phyloP scores from a whole-genome alignment of 2,888 invertebrate genomes.

The Cybosia mesomella region DNA sequence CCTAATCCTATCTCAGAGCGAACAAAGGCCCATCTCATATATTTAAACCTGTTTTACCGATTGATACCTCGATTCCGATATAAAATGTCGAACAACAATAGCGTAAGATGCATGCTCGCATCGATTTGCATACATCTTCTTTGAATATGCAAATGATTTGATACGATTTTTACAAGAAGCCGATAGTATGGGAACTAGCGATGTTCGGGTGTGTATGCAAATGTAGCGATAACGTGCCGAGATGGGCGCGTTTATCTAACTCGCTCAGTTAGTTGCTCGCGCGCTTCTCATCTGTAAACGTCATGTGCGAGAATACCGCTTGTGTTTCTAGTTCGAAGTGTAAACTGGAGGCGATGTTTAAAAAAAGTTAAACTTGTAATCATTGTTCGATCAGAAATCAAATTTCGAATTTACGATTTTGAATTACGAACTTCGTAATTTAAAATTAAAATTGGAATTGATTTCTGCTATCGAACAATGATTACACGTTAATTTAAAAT shows the following conservation, averaged over 20 bases:
- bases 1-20: conserved; percentile 77
- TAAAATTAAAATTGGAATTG: conserved; percentile 21
- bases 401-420: conserved; percentile 16
- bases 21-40: conserved; percentile 74
- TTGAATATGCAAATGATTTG: conserved; percentile 80
- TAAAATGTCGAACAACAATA: conserved; percentile 75
- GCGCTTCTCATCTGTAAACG: conserved; percentile 78
- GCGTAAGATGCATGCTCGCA: conserved; percentile 65
- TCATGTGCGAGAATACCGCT: conserved; percentile 60
- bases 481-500: conserved; percentile 37
- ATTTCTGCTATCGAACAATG: conserved; percentile 38
- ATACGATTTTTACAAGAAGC: conserved; percentile 69
- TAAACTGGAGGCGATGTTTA: conserved; percentile 42
- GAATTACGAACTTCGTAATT: conserved; percentile 17
- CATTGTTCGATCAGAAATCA: conserved; percentile 38
- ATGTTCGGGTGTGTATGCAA: conserved; percentile 75
- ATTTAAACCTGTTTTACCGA: conserved; percentile 84
- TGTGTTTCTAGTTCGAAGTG: conserved; percentile 53
- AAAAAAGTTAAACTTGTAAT: conserved; percentile 38
- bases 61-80: conserved; percentile 81
- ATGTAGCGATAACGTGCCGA: conserved; percentile 79
- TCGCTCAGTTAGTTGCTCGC: conserved; percentile 78
- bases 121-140: conserved; percentile 83
- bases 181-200: conserved; percentile 72
- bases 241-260: conserved; percentile 74